Percentiles rank a stretch among this genome's conserved stretches.
Evolutionary conservation across 2,113 vertebrate species (phyloP).

Genomic region (Lepidothrix coronata): DNA sequence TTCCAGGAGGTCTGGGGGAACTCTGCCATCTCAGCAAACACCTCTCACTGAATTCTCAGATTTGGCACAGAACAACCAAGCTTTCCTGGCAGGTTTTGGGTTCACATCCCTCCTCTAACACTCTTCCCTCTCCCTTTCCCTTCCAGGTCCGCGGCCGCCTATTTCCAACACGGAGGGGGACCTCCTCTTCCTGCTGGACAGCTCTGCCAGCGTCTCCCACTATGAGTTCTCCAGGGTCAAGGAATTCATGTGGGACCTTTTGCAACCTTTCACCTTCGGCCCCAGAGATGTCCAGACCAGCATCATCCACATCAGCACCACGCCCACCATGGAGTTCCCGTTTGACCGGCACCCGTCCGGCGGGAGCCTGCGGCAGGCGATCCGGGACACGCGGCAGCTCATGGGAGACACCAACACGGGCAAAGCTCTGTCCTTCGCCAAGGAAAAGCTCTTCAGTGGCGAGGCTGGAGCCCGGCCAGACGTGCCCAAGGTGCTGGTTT

Average conservation of each 20-base stretch:
- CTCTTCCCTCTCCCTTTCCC: neutral
- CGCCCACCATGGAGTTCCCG: slow-evolving; percentile 85
- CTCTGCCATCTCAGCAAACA: neutral
- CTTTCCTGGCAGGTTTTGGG: neutral
- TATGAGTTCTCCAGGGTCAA: slow-evolving; percentile 89
- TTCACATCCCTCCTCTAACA: neutral
- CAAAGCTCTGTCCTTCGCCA: slow-evolving; percentile 79
- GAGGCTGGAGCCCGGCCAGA: slow-evolving; percentile 68
- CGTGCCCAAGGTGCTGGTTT: slow-evolving; percentile 90
- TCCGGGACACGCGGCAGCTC: slow-evolving; percentile 76
- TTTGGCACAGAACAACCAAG: neutral
- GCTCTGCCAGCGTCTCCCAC: slow-evolving; percentile 90
- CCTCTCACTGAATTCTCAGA: neutral
- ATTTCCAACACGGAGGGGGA: slow-evolving; percentile 79
- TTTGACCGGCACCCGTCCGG: slow-evolving; percentile 73
- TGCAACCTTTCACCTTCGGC: slow-evolving; percentile 83
- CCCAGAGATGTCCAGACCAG: slow-evolving; percentile 82
- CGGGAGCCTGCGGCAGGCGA: slow-evolving; percentile 67
- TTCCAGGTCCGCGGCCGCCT: neutral
- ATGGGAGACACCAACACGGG: slow-evolving; percentile 94
- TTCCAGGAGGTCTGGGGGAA: neutral
- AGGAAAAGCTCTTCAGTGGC: slow-evolving; percentile 72
- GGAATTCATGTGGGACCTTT: slow-evolving; percentile 86
- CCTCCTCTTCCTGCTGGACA: slow-evolving; percentile 90
- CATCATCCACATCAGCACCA: slow-evolving; percentile 89